These are phyloP conservation scores for Trichonephila inaurata DNA, from an alignment of 1,140 invertebrate species.

Conservation along the genomic window DNA sequence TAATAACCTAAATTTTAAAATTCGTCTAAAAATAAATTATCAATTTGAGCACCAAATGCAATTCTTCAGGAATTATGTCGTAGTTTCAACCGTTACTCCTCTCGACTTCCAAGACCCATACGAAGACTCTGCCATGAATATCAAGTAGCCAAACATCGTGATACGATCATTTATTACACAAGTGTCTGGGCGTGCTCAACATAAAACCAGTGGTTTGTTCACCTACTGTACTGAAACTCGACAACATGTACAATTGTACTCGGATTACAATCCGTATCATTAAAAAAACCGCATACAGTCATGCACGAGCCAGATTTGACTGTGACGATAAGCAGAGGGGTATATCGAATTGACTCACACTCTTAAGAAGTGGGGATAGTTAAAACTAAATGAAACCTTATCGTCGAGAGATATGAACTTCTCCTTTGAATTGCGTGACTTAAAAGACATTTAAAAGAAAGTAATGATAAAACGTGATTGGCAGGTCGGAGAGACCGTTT, in stretches of 20 bases:
- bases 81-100: background rate
- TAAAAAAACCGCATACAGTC: background rate
- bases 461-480: conserved; percentile 1
- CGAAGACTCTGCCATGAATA: background rate
- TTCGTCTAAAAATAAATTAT: too few relatives aligned
- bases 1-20: too few relatives aligned
- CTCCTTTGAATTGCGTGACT: conserved; percentile 1
- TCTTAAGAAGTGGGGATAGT: background rate
- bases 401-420: background rate
- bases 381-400: conserved; percentile 19
- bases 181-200: conserved; percentile 28
- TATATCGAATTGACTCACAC: background rate
- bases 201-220: conserved; percentile 19
- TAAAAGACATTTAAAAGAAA: background rate
- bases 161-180: conserved; percentile 29
- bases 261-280: conserved; percentile 19
- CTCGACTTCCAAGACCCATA: background rate
- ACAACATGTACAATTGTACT: conserved; percentile 34
- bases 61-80: background rate
- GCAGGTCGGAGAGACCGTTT: background rate
- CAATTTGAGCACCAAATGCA: too few relatives aligned
- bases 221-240: conserved; percentile 9
- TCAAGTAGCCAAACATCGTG: conserved; percentile 19
- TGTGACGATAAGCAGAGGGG: background rate
- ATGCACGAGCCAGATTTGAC: conserved; percentile 9